Evolutionary conservation across 2,113 vertebrate species (phyloP).

Genomic region (Heteronetta atricapilla): DNA sequence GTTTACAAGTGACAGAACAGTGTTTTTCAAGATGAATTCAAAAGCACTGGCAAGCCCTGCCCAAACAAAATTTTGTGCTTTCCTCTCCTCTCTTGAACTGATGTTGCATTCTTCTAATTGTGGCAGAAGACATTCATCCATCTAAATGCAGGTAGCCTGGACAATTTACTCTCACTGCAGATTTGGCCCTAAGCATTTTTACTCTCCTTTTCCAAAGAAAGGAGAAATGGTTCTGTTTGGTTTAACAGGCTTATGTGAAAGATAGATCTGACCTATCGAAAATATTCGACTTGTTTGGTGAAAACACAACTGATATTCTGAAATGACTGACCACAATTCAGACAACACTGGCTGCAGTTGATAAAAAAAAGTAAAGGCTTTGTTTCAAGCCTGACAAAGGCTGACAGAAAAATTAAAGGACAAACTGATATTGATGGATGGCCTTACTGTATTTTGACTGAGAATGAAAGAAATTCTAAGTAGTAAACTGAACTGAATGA

Average conservation of each 20-base stretch:
- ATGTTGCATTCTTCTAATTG: not conserved
- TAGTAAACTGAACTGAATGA: conserved; percentile 68
- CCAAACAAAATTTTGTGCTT: not conserved
- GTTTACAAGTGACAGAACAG: not conserved
- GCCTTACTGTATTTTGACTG: conserved; percentile 48
- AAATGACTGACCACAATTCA: conserved; percentile 53
- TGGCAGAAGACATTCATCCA: conserved; percentile 34
- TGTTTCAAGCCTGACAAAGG: conserved; percentile 62
- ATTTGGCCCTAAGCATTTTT: conserved; percentile 42
- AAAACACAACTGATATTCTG: conserved; percentile 10
- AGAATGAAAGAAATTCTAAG: conserved; percentile 65
- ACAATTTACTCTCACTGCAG: conserved; percentile 30
- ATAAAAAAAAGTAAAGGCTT: conserved; percentile 66
- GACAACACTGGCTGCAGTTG: conserved; percentile 34
- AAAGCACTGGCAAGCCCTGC: not conserved
- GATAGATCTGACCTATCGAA: conserved; percentile 60
- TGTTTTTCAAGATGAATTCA: not conserved
- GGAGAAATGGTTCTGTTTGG: conserved; percentile 56
- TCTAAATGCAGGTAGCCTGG: conserved; percentile 23
- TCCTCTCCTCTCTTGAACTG: not conserved
- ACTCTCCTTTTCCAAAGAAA: conserved; percentile 43
- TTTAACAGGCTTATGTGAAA: conserved; percentile 14
- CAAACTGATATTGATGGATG: conserved; percentile 67
- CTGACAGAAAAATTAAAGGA: conserved; percentile 72
- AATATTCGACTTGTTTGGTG: conserved; percentile 48